Base-by-base conservation (phyloP, 2,888 invertebrate species). In the Chaitophorus viminalis region DNA sequence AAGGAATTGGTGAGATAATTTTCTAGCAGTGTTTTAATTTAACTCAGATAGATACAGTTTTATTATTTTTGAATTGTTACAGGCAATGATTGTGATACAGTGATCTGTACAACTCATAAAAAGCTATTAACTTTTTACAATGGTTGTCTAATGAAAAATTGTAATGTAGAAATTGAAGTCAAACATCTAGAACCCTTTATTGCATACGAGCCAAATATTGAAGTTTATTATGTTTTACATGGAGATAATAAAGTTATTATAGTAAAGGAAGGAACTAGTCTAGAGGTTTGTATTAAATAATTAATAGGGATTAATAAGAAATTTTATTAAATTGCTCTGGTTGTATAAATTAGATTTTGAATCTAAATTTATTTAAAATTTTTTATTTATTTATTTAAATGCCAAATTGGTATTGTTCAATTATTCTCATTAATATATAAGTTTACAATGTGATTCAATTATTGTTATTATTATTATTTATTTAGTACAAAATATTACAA, bases 161-260 rank as follows among this genome's bases (percentile, higher is more conserved):
- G 79, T 65, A 46, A 65, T 33, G 46, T 81, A 18, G 74, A 81
- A 0, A 81, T 87, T 18, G 46, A 60, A 74, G 87, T 33, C 8
- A 74, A 81, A n/a, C 60, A 65, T 74, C 74, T 87, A 65, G 87
- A 81, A 75, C 87, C 87, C 6, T 81, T 87, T 79, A 33, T 87
- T 75, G 39, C 18, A 3, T 87, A 87, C 46, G 87, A 65, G 18
- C 74, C 74, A 25, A 46, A 60, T 75, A 3, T 74, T 65, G 74
- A 46, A 65, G n/a, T 79, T 74, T 87, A 87, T 65, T 87, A 87
- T n/a, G 60, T 87, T 46, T 81, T 87, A 74, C 65, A 87, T 0
- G 87, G 87, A 46, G 87, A 87, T 8, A 65, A 87, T 65, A 87
- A 74, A 87, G 81, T 87, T 65, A 31, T 87, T 9, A 74, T 87